Conservation (phyloP, 2,113 vertebrate species). For the Gopherus flavomarginatus region DNA sequence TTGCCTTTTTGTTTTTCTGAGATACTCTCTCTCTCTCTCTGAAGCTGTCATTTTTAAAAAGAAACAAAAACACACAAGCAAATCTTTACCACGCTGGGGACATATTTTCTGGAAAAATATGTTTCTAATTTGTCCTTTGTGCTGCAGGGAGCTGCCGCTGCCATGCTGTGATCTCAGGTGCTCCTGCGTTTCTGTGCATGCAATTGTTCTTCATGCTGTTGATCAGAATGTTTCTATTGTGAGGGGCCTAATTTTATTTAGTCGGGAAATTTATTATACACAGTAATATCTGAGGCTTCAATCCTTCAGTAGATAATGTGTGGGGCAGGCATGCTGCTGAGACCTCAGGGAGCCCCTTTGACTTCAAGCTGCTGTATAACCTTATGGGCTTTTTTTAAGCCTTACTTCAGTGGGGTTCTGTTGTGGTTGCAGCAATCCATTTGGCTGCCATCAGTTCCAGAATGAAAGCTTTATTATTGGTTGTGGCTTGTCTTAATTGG, state of each 20-base stretch:
- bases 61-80: background rate
- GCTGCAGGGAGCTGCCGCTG: slow-evolving; percentile 50
- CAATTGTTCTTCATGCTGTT: slow-evolving; percentile 40
- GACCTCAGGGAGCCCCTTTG: background rate
- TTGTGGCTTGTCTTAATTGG: background rate
- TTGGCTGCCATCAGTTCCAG: background rate
- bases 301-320: background rate
- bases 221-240: slow-evolving; percentile 58
- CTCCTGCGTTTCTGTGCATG: slow-evolving; percentile 48
- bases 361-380: background rate
- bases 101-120: slow-evolving; percentile 32
- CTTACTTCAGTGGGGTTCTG: background rate
- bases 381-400: background rate
- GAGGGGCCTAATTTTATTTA: slow-evolving; percentile 30
- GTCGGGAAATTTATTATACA: background rate
- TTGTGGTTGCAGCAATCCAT: background rate
- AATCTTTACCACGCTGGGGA: background rate
- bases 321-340: background rate
- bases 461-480: background rate
- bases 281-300: background rate
- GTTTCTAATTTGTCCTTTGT: slow-evolving; percentile 51
- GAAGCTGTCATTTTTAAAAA: slow-evolving; percentile 22
- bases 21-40: background rate
- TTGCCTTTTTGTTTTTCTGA: background rate
- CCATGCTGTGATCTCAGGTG: slow-evolving; percentile 62